These are phyloP conservation scores for Panagrolaimus sp. DNA, from an alignment of 1,140 invertebrate species.

Conservation along the genomic window DNA sequence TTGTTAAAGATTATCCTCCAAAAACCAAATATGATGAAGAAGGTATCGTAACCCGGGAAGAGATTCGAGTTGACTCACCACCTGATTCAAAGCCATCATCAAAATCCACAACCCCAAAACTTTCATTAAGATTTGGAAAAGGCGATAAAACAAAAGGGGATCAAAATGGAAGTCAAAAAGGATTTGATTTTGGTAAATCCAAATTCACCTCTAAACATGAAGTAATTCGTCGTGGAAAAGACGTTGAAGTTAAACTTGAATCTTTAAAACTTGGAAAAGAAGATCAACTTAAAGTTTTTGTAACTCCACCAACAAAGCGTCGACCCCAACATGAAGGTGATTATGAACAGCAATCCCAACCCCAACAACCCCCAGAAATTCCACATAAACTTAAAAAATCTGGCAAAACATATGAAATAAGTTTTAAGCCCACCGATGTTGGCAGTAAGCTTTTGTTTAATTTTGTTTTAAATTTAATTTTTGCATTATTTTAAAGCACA, in stretches of 20 bases:
- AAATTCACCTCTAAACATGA: conserved; percentile 58
- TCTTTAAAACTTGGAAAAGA: conserved; percentile 54
- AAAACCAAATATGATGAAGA: no score
- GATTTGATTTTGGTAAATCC: conserved; percentile 57
- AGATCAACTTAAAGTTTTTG: conserved; percentile 47
- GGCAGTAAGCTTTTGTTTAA: conserved; percentile 43
- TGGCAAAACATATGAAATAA: conserved; percentile 55
- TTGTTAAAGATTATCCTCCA: no score
- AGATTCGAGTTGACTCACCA: background rate
- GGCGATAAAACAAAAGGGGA: conserved; percentile 26
- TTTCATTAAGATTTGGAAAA: conserved; percentile 48
- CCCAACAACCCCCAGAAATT: conserved; percentile 24
- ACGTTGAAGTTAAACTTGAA: conserved; percentile 58
- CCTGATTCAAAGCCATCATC: conserved; percentile 35
- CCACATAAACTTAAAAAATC: conserved; percentile 53
- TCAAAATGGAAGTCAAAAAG: conserved; percentile 3
- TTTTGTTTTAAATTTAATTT: background rate
- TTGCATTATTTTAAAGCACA: background rate
- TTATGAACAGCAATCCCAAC: conserved; percentile 3
- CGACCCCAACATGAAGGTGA: conserved; percentile 23
- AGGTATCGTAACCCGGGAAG: no score
- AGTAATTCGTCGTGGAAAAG: conserved; percentile 49
- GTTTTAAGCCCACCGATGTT: conserved; percentile 56
- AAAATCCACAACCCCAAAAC: conserved; percentile 51
- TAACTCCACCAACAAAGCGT: conserved; percentile 24